Conservation (phyloP, 2,113 vertebrate genomes). For the Balaeniceps rex region DNA sequence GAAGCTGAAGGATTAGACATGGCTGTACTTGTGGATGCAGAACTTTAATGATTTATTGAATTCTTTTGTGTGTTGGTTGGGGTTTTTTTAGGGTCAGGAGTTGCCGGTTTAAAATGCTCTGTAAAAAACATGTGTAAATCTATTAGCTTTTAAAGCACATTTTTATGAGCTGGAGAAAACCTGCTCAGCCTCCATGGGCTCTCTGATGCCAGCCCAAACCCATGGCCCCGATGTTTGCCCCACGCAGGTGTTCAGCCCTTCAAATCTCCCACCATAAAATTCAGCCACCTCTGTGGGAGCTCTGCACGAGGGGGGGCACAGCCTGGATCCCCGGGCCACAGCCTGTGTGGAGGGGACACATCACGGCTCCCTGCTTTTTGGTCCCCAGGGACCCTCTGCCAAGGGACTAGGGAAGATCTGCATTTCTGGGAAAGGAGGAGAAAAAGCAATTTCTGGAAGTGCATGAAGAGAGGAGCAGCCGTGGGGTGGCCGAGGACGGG, state of each 20-base stretch:
- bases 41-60: background rate
- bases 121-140: background rate
- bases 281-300: background rate
- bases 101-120: background rate
- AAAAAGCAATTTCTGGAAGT: background rate
- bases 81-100: background rate
- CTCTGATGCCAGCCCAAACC: background rate
- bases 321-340: background rate
- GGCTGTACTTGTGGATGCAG: background rate
- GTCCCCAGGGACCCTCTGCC: background rate
- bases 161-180: background rate
- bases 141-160: background rate
- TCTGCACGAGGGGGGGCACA: background rate
- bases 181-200: background rate
- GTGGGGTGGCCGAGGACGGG: background rate
- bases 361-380: background rate
- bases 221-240: accelerated
- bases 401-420: background rate
- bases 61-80: background rate
- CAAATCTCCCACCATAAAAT: background rate
- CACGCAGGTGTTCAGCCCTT: background rate
- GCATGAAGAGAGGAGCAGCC: background rate
- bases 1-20: background rate
- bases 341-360: background rate
- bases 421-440: background rate